phyloP scores from a whole-genome alignment of 2,888 invertebrate genomes.

The Drosophila limbata region DNA sequence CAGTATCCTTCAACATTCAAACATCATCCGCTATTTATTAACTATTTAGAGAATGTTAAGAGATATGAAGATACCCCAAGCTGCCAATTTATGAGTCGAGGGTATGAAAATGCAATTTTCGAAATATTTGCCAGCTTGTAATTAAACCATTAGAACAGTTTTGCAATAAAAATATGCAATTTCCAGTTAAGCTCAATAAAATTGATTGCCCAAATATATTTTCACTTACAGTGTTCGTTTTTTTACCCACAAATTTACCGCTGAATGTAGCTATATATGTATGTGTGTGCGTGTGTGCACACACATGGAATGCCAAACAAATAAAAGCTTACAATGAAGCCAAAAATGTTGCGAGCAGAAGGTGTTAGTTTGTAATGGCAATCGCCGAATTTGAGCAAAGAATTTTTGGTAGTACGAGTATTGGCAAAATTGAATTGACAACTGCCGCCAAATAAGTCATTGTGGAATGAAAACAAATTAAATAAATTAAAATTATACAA shows the following conservation, averaged over 20 bases:
- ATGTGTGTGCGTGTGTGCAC: neutral
- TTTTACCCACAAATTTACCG: slow-evolving; percentile 2
- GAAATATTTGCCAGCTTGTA: neutral
- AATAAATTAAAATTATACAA: slow-evolving; percentile 1
- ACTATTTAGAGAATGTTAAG: neutral
- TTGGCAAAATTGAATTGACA: neutral
- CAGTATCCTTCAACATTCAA: no score
- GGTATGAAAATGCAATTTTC: slow-evolving; percentile 3
- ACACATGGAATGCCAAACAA: neutral
- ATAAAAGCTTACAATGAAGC: neutral
- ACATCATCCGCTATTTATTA: neutral
- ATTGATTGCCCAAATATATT: slow-evolving; percentile 37
- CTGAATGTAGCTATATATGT: neutral
- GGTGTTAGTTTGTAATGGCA: slow-evolving; percentile 51
- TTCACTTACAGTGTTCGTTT: neutral
- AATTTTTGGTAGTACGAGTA: neutral
- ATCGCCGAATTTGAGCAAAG: slow-evolving; percentile 47
- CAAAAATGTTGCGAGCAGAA: slow-evolving; percentile 26
- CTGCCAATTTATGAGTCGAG: neutral
- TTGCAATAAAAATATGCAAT: slow-evolving; percentile 7
- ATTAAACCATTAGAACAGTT: slow-evolving; percentile 3
- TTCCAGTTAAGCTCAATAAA: slow-evolving; percentile 3
- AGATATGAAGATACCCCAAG: neutral
- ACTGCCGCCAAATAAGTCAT: neutral
- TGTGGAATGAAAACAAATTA: neutral